Conservation (phyloP, 2,113 vertebrate species). For the Pyxicephalus adspersus region DNA sequence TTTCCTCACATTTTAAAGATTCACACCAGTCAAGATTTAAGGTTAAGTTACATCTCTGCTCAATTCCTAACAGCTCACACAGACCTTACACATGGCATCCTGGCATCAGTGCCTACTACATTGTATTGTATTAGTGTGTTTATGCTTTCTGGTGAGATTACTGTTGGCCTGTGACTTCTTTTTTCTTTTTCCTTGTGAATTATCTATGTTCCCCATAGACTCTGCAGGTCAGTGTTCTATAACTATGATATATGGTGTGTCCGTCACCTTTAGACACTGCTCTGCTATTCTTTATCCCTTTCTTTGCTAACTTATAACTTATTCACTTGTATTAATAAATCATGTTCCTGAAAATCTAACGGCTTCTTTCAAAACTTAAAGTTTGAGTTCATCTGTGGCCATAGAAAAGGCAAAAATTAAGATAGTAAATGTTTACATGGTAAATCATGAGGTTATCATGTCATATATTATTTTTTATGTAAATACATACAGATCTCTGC, state of each 20-base stretch:
- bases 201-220: slow-evolving; percentile 16
- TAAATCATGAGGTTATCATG: background rate
- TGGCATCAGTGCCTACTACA: background rate
- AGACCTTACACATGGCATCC: background rate
- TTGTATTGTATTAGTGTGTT: background rate
- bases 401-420: background rate
- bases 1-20: no score
- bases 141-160: background rate
- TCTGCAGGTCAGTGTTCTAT: background rate
- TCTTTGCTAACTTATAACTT: slow-evolving; percentile 23
- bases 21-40: no score
- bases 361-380: background rate
- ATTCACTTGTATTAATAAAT: slow-evolving; percentile 39
- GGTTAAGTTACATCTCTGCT: no score
- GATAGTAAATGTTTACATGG: background rate
- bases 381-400: background rate
- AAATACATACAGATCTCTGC: no score
- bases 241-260: slow-evolving; percentile 14
- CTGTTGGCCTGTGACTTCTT: slow-evolving; percentile 3
- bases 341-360: background rate
- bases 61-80: background rate
- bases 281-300: slow-evolving; percentile 4
- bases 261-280: background rate
- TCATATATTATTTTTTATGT: no score
- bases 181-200: slow-evolving; percentile 13